Evolutionary conservation across 2,888 invertebrate species (phyloP).

Genomic region (Amorpha juglandis): DNA sequence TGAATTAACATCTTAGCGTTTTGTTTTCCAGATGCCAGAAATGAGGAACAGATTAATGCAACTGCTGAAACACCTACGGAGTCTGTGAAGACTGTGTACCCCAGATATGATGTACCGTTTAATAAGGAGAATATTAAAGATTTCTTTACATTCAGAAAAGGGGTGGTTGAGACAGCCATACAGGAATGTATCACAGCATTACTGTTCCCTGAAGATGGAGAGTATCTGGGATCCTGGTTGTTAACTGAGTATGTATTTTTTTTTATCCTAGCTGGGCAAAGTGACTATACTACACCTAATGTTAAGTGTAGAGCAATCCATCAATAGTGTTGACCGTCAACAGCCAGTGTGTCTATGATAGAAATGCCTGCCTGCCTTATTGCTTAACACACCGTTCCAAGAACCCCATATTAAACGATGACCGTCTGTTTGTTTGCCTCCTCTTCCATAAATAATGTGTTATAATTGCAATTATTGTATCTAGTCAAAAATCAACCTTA

Average conservation of each 20-base stretch:
- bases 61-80: slow-evolving; percentile 56
- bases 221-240: slow-evolving; percentile 90
- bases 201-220: slow-evolving; percentile 88
- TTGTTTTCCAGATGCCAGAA: slow-evolving; percentile 61
- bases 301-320: no score
- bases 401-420: no score
- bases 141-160: slow-evolving; percentile 90
- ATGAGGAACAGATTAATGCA: slow-evolving; percentile 55
- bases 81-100: slow-evolving; percentile 64
- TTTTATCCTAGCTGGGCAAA: no score
- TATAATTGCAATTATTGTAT: no score
- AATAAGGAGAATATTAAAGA: slow-evolving; percentile 85
- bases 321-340: no score
- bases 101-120: slow-evolving; percentile 76
- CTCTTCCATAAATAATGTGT: no score
- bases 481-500: no score
- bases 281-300: no score
- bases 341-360: no score
- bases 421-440: no score
- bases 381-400: no score
- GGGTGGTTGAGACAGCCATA: slow-evolving; percentile 89
- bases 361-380: no score
- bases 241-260: slow-evolving; percentile 88
- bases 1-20: slow-evolving; percentile 19
- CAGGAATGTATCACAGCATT: slow-evolving; percentile 87